A percentile compares a stretch with the other conserved stretches of the same genome.
phyloP scores from a whole-genome alignment of 2,888 invertebrate genomes.

The Caenorhabditis angaria region DNA sequence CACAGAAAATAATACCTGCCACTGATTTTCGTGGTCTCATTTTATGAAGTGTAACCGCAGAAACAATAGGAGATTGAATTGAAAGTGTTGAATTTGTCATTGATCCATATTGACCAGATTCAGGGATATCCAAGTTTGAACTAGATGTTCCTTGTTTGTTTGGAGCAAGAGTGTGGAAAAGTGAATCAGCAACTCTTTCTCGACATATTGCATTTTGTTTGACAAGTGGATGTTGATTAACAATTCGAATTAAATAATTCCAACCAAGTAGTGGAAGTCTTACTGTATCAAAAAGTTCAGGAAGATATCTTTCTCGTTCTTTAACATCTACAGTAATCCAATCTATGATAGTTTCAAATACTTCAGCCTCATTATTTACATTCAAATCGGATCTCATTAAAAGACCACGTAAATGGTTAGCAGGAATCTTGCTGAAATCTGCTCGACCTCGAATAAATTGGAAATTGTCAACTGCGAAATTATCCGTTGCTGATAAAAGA shows the following conservation, averaged over 20 bases:
- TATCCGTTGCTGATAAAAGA: conserved; percentile 55
- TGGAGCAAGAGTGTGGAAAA: conserved; percentile 51
- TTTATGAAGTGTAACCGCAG: background rate
- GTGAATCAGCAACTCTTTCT: conserved; percentile 74
- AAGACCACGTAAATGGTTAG: conserved; percentile 54
- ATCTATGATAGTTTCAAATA: conserved; percentile 74
- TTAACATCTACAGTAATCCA: conserved; percentile 73
- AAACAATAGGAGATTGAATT: background rate
- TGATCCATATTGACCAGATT: background rate
- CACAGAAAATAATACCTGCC: conserved; percentile 76
- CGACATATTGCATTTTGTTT: conserved; percentile 68
- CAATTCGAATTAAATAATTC: conserved; percentile 70
- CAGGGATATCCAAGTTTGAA: background rate
- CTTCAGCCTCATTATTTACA: conserved; percentile 56
- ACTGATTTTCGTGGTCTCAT: conserved; percentile 73
- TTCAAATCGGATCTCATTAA: conserved; percentile 56
- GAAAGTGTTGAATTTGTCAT: background rate
- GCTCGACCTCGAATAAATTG: conserved; percentile 40
- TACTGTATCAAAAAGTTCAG: conserved; percentile 57
- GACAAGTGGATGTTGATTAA: conserved; percentile 52
- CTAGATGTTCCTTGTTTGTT: background rate
- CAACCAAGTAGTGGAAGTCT: conserved; percentile 73
- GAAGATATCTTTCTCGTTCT: conserved; percentile 60
- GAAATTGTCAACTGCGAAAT: conserved; percentile 61
- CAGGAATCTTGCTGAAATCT: conserved; percentile 56